A percentile compares a stretch with the other conserved stretches of the same genome.
These are phyloP conservation scores for Stenoptilia bipunctidactyla DNA, from an alignment of 2,888 invertebrate species.

Conservation along the genomic window DNA sequence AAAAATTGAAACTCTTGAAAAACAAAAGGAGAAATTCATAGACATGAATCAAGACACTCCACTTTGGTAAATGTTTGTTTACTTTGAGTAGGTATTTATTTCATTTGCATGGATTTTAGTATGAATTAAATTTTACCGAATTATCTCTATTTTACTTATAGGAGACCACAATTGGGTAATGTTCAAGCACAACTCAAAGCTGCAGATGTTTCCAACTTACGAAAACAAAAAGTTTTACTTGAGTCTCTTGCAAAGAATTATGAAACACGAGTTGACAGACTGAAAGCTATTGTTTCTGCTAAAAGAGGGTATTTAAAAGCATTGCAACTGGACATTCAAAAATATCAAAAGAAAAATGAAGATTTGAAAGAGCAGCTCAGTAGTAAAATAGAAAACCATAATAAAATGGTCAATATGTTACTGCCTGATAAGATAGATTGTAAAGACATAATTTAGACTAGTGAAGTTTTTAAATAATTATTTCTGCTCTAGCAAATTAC, in stretches of 20 bases:
- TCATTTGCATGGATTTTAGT: not conserved
- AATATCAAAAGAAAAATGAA: slow-evolving; percentile 56
- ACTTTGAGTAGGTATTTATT: not conserved
- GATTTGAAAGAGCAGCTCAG: slow-evolving; percentile 37
- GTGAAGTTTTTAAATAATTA: not conserved
- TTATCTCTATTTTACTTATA: slow-evolving; percentile 21
- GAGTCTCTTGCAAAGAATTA: slow-evolving; percentile 51
- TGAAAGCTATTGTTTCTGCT: slow-evolving; percentile 45
- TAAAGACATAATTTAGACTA: slow-evolving; percentile 30
- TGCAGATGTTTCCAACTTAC: slow-evolving; percentile 41
- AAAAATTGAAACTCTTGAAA: slow-evolving; percentile 45
- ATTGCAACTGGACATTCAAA: slow-evolving; percentile 52
- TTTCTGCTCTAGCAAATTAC: too few relatives aligned
- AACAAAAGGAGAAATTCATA: slow-evolving; percentile 47
- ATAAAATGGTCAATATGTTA: slow-evolving; percentile 26
- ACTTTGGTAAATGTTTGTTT: slow-evolving; percentile 29
- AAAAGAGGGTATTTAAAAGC: slow-evolving; percentile 54
- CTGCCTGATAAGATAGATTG: slow-evolving; percentile 24
- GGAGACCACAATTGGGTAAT: slow-evolving; percentile 53
- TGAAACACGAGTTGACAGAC: slow-evolving; percentile 40
- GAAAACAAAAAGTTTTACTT: slow-evolving; percentile 43
- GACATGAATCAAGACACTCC: slow-evolving; percentile 29
- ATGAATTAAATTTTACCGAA: not conserved
- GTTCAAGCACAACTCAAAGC: slow-evolving; percentile 47
- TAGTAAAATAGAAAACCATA: slow-evolving; percentile 39